Conservation (phyloP, 1,140 invertebrate genomes). For the Parasteatoda tepidariorum region DNA sequence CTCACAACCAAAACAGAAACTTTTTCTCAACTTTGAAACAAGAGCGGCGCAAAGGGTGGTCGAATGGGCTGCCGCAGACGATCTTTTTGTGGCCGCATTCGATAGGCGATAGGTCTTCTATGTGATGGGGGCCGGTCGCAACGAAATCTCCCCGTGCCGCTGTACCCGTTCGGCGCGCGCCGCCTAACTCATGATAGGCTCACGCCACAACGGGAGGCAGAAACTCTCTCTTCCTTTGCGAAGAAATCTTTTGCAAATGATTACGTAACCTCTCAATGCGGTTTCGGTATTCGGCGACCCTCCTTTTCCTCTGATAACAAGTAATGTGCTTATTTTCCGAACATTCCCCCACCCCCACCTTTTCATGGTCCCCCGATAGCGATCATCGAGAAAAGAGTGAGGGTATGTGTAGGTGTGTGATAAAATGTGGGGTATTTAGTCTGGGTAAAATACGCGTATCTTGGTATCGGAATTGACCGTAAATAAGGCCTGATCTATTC, state of each 20-base stretch:
- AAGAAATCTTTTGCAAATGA: background rate
- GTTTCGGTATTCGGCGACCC: background rate
- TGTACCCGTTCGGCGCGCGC: slow-evolving; percentile 1
- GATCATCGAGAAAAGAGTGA: background rate
- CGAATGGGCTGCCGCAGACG: background rate
- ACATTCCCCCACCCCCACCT: background rate
- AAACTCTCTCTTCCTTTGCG: background rate
- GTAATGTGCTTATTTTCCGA: background rate
- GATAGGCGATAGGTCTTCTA: background rate
- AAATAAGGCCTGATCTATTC: too few species aligned
- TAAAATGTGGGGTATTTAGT: background rate
- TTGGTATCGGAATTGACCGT: too few species aligned
- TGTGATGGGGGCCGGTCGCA: slow-evolving; percentile 14
- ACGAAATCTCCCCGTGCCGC: background rate
- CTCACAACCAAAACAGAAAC: background rate
- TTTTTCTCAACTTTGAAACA: background rate
- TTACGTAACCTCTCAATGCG: background rate
- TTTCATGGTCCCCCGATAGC: background rate
- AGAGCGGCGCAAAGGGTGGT: background rate
- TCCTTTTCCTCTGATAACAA: background rate
- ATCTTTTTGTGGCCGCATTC: background rate
- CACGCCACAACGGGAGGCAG: background rate
- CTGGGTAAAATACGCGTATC: too few species aligned
- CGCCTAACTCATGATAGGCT: slow-evolving; percentile 5
- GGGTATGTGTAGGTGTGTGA: background rate